Conservation (phyloP, 2,888 invertebrate species). For the Hecatera dysodea region DNA sequence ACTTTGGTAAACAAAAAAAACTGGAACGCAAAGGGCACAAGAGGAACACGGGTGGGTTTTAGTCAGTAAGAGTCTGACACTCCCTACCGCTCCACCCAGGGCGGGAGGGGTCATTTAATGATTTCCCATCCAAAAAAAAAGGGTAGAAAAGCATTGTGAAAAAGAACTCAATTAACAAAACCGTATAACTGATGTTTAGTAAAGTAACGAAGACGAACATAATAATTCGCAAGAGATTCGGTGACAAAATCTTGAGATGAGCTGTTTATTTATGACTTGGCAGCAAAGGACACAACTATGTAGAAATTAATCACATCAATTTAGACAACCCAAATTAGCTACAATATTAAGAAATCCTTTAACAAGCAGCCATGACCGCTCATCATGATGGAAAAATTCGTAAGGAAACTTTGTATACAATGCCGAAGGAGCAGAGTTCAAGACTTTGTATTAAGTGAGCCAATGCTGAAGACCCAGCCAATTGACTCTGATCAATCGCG, state of each 20-base stretch:
- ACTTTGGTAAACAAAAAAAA: not conserved
- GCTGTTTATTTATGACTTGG: not conserved
- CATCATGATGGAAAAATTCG: conserved; percentile 3
- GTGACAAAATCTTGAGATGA: not conserved
- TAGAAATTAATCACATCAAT: conserved; percentile 2
- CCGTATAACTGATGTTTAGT: too few relatives aligned
- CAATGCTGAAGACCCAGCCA: conserved; percentile 36
- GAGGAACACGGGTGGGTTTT: too few relatives aligned
- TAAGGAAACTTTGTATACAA: conserved; percentile 17
- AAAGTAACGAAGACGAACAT: not conserved
- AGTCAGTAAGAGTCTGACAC: too few relatives aligned
- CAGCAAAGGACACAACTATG: not conserved
- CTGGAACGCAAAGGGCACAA: too few relatives aligned
- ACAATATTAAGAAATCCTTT: not conserved
- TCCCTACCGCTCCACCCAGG: too few relatives aligned
- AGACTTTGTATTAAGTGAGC: conserved; percentile 30
- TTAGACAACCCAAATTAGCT: not conserved
- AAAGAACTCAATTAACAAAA: not conserved
- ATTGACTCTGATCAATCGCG: conserved; percentile 54
- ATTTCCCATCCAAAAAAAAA: not conserved
- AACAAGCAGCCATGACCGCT: conserved; percentile 6
- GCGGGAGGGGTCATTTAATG: too few relatives aligned
- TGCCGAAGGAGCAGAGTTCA: conserved; percentile 26
- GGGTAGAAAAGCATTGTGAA: not conserved
- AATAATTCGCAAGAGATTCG: not conserved